Percentiles rank a stretch among this genome's conserved stretches.
phyloP scores from a whole-genome alignment of 2,888 invertebrate genomes.

The Tuta absoluta region DNA sequence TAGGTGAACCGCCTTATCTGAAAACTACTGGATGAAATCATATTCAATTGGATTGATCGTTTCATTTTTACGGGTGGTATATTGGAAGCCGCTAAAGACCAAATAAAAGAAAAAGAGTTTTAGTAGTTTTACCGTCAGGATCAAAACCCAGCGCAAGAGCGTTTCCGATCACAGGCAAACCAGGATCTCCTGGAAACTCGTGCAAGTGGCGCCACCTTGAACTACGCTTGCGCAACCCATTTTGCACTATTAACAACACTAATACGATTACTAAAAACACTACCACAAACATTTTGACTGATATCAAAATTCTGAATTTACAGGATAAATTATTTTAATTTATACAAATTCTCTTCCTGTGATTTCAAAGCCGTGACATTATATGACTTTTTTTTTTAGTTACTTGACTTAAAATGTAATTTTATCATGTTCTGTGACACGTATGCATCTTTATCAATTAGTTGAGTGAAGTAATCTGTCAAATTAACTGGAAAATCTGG shows the following conservation, averaged over 20 bases:
- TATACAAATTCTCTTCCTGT: background rate
- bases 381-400: background rate
- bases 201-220: constrained; percentile 26
- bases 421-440: constrained; percentile 6
- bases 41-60: too few relatives aligned
- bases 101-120: background rate
- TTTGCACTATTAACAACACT: constrained; percentile 6
- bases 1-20: too few relatives aligned
- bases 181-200: constrained; percentile 50
- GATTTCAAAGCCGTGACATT: background rate
- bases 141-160: constrained; percentile 55
- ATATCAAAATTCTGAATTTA: background rate
- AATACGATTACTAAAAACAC: background rate
- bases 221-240: constrained; percentile 1
- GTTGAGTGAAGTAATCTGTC: constrained; percentile 10
- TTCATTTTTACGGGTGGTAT: too few relatives aligned
- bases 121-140: constrained; percentile 47
- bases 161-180: constrained; percentile 56
- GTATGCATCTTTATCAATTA: constrained; percentile 4
- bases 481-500: constrained; percentile 10
- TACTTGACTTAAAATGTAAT: background rate
- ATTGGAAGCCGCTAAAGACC: background rate
- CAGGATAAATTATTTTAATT: background rate
- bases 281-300: background rate
- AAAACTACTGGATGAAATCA: too few relatives aligned